Percentiles rank a stretch among this genome's conserved stretches.
Evolutionary conservation across 2,797 vertebrate genomes (phyloP).

Genomic region (Squalus acanthias): DNA sequence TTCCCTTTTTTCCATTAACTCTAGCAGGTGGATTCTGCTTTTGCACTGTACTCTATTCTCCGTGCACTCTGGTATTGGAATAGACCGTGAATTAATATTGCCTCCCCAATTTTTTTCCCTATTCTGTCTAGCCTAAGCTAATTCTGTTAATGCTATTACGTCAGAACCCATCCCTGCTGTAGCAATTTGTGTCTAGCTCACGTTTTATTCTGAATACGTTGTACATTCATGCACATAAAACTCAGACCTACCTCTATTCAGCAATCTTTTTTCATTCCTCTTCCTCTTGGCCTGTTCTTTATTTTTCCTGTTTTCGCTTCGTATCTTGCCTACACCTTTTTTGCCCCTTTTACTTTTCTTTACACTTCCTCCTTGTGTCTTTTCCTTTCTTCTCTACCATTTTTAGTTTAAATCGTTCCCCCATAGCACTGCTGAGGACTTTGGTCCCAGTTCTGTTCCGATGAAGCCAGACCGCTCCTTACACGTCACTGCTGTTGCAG

Average conservation of each 20-base stretch:
- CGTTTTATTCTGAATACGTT: too few relatives aligned
- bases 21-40: background rate
- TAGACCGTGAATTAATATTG: too few relatives aligned
- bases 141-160: too few relatives aligned
- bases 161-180: too few relatives aligned
- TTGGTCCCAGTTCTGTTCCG: background rate
- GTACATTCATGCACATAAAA: background rate
- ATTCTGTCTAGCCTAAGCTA: too few relatives aligned
- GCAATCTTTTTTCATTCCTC: background rate
- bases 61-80: background rate
- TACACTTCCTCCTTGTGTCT: background rate
- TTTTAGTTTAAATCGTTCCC: background rate
- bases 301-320: background rate
- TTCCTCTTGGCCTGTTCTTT: background rate
- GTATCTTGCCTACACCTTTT: background rate
- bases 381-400: background rate
- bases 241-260: background rate
- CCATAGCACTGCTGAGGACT: background rate
- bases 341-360: background rate
- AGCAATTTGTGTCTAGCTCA: too few relatives aligned
- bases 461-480: background rate
- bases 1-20: background rate
- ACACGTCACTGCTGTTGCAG: background rate
- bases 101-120: too few relatives aligned
- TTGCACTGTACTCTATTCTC: background rate